Evolutionary conservation across 1,140 invertebrate species (phyloP), one percentile per base, ranked within the genome.

Genomic region (Metopolophium dirhodum): DNA sequence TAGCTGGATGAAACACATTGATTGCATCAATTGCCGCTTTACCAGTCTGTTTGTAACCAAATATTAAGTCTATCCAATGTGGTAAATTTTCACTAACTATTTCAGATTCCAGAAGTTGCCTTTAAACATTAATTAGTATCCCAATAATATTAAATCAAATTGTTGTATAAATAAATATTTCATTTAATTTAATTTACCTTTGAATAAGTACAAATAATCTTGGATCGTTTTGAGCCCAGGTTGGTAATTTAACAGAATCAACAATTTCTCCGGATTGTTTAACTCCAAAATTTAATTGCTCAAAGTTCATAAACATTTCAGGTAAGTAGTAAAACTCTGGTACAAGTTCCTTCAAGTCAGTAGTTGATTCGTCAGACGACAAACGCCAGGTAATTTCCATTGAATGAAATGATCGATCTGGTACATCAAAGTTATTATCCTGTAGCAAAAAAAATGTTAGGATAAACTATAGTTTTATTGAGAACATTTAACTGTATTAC

Each of bases 351-450:
- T 99, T 99, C 14, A 99, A 98, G 95, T 99, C 99, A 2, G 98
- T 99, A 20, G 97, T 98, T n/a, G 98, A 99, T 94, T 99, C 98
- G 94, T 97, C 97, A 93, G 97, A 98, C 82, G 98, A 98, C 77
- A 99, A 95, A 93, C 97, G 96, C 98, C 98, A 99, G 26, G 98
- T 98, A 49, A 98, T 98, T 91, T 97, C 96, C 92, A 99, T 94
- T 2, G 97, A 98, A 95, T 99, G 98, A 95, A 99, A 99, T 45
- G 98, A 98, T 94, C 99, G 96, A 95, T 99, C 99, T 47, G 99
- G 98, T 94, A 99, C 97, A 95, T 99, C 99, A 96, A 99, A 99
- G 95, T 98, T 99, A 94, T 98, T 96, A 95, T 99, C 99, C 98
- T 95, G 89, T 77, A 87, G 41, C 1, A 51, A 92, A 90, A 92